phyloP scores from a whole-genome alignment of 2,888 invertebrate species.

The Pandemis cinnamomeana region DNA sequence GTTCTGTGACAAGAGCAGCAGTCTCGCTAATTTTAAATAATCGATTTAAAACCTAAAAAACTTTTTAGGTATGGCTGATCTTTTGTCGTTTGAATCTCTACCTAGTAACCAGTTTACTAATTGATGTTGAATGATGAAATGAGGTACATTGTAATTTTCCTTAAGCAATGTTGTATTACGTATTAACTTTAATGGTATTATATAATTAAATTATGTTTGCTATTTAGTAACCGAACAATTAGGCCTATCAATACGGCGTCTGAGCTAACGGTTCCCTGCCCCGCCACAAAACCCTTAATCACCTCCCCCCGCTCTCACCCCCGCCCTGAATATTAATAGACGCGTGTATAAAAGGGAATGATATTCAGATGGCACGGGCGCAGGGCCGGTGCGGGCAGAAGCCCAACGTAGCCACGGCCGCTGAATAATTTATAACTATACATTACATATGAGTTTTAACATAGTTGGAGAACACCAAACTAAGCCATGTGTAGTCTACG shows the following conservation, averaged over 20 bases:
- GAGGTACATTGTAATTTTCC: neutral
- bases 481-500: neutral
- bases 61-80: too few relatives aligned
- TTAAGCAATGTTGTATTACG: neutral
- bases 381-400: neutral
- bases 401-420: neutral
- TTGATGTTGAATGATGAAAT: too few relatives aligned
- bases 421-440: neutral
- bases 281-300: slow-evolving; percentile 12
- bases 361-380: slow-evolving; percentile 7
- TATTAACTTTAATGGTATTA: neutral
- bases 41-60: too few relatives aligned
- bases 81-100: too few relatives aligned
- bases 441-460: neutral
- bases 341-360: slow-evolving; percentile 30
- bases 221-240: neutral
- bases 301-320: neutral
- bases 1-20: too few relatives aligned
- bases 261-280: neutral
- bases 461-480: neutral
- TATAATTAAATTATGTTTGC: neutral
- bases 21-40: too few relatives aligned
- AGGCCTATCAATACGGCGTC: neutral
- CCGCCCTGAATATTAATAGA: slow-evolving; percentile 30
- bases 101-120: too few relatives aligned